Evolutionary conservation across 1,140 invertebrate species (phyloP).

Genomic region (Hormaphis cornu): DNA sequence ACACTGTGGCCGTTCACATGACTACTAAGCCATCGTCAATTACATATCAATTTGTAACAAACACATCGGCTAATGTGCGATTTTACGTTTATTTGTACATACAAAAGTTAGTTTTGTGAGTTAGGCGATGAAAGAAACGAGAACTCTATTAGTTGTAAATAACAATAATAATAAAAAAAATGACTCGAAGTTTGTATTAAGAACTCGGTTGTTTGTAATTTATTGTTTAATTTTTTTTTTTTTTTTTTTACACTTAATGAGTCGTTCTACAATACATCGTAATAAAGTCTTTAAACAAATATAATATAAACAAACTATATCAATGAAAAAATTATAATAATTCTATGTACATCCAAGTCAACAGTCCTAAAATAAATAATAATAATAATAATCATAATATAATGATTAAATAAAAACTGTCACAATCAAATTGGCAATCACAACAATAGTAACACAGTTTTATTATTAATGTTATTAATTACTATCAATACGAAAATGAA

Average conservation of each 20-base stretch:
- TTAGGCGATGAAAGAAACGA: background rate
- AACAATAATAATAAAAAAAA: slow-evolving; percentile 2
- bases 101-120: background rate
- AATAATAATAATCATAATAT: slow-evolving; percentile 1
- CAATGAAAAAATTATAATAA: slow-evolving; percentile 31
- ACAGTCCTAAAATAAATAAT: slow-evolving; percentile 30
- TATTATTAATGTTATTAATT: too few species aligned
- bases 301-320: slow-evolving; percentile 32
- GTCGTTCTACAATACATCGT: slow-evolving; percentile 18
- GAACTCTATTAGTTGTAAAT: background rate
- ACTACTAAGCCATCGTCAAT: background rate
- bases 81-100: background rate
- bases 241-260: slow-evolving; percentile 17
- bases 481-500: background rate
- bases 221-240: background rate
- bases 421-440: background rate
- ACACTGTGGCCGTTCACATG: slow-evolving; percentile 10
- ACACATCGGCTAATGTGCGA: background rate
- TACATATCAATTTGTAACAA: background rate
- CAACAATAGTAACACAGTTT: background rate
- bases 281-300: slow-evolving; percentile 32
- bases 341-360: slow-evolving; percentile 17
- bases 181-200: slow-evolving; percentile 1
- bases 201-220: slow-evolving; percentile 15
- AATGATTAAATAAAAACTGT: slow-evolving; percentile 1